Evolutionary conservation across 2,113 vertebrate species (phyloP).

Genomic region (Poeciliopsis retropinna): DNA sequence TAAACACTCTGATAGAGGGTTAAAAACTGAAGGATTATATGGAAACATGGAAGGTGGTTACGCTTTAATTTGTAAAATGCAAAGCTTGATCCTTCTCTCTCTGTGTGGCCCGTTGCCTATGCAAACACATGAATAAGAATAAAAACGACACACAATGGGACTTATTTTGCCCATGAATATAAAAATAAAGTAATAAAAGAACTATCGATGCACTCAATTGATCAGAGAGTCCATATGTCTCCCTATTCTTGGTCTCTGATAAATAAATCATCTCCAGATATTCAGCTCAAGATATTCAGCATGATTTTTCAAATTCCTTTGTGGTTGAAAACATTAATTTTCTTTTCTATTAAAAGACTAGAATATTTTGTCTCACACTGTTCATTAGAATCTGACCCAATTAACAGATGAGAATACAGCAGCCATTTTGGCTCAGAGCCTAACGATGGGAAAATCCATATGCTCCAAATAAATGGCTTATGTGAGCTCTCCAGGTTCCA

Average conservation of each 20-base stretch:
- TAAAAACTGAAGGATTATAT: constrained; percentile 77
- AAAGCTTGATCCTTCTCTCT: constrained; percentile 68
- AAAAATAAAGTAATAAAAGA: constrained; percentile 42
- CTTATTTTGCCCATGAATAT: constrained; percentile 69
- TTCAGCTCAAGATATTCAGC: not conserved
- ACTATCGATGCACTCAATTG: constrained; percentile 35
- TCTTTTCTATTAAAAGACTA: constrained; percentile 32
- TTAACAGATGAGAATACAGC: constrained; percentile 71
- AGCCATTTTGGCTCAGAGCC: constrained; percentile 74
- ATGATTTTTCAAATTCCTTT: not conserved
- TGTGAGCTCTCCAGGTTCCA: constrained; percentile 60
- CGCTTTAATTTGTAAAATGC: constrained; percentile 75
- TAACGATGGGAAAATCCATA: constrained; percentile 80
- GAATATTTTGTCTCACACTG: constrained; percentile 52
- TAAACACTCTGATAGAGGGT: constrained; percentile 78
- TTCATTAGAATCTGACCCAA: constrained; percentile 78
- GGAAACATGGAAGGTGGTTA: constrained; percentile 72
- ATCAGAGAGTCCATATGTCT: constrained; percentile 16
- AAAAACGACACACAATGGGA: constrained; percentile 57
- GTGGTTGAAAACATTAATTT: not conserved
- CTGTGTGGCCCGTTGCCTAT: constrained; percentile 81
- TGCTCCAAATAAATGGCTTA: constrained; percentile 75
- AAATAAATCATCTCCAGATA: too few relatives aligned
- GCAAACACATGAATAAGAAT: constrained; percentile 84
- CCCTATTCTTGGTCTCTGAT: constrained; percentile 8